Percentiles rank a stretch among this genome's conserved stretches.
phyloP scores from a whole-genome alignment of 1,140 invertebrate species.

The Leptopilina clavipes region DNA sequence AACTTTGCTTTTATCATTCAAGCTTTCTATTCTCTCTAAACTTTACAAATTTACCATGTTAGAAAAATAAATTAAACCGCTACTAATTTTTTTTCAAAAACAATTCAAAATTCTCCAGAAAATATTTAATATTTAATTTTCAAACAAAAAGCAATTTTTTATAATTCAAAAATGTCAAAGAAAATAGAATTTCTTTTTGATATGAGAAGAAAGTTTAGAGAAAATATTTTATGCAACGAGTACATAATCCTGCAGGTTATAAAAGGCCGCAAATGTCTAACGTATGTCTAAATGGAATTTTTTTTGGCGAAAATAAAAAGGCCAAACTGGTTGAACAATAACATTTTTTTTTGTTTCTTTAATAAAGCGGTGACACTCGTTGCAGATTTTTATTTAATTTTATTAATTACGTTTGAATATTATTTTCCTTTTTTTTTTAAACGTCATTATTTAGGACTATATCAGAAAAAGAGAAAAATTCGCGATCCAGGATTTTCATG shows the following conservation, averaged over 20 bases:
- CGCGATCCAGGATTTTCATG: slow-evolving; percentile 64
- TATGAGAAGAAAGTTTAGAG: slow-evolving; percentile 16
- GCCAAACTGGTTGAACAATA: not conserved
- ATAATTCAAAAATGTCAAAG: not conserved
- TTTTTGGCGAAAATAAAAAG: not conserved
- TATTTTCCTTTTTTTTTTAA: too few relatives aligned
- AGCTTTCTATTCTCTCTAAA: not conserved
- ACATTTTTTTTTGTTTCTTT: not conserved
- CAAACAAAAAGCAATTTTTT: not conserved
- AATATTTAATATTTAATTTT: too few relatives aligned
- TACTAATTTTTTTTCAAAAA: too few relatives aligned
- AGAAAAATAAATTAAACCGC: not conserved
- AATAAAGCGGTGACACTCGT: not conserved
- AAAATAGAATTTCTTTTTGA: not conserved
- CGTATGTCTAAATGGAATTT: not conserved
- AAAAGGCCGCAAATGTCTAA: not conserved
- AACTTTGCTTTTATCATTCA: not conserved
- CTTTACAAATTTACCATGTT: not conserved
- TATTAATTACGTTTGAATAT: slow-evolving; percentile 11
- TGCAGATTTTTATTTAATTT: slow-evolving; percentile 38
- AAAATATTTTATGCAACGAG: slow-evolving; percentile 17
- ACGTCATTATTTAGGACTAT: not conserved
- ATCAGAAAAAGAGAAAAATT: slow-evolving; percentile 48
- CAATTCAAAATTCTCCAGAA: not conserved
- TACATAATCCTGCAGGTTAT: not conserved